Percentiles rank a stretch among this genome's conserved stretches.
These are phyloP conservation scores for Neotragus moschatus DNA, from an alignment of 2,113 vertebrate species.

Conservation along the genomic window DNA sequence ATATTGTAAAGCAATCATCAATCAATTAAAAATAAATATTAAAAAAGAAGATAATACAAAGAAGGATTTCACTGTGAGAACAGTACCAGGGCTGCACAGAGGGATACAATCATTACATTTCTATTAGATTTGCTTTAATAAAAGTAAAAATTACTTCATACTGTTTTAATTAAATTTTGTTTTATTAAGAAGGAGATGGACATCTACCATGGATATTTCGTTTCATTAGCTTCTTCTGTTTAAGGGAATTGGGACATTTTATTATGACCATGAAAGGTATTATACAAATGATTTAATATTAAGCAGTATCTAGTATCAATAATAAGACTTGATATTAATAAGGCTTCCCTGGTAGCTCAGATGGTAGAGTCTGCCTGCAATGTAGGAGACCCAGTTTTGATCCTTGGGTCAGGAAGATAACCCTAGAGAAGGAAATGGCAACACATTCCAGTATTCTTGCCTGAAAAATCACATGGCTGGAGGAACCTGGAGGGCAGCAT, in stretches of 20 bases:
- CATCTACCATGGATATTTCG: slow-evolving; percentile 32
- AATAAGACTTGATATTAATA: background rate
- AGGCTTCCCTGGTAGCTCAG: background rate
- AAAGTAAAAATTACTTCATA: background rate
- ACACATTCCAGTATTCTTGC: background rate
- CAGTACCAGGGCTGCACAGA: background rate
- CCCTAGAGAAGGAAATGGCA: background rate
- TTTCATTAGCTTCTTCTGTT: slow-evolving; percentile 67
- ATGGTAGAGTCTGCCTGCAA: background rate
- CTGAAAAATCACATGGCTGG: background rate
- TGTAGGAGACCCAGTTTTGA: background rate
- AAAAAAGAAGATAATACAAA: background rate
- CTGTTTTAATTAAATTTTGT: background rate
- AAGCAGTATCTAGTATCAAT: slow-evolving; percentile 56
- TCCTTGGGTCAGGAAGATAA: background rate
- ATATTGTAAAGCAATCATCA: background rate
- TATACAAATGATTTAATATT: background rate
- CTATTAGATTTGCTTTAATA: background rate
- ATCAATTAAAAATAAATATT: background rate
- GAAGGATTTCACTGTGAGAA: background rate
- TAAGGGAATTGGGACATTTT: slow-evolving; percentile 68
- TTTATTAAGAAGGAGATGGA: slow-evolving; percentile 59
- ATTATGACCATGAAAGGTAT: slow-evolving; percentile 60
- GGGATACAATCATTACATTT: background rate
- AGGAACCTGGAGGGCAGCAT: background rate